Evolutionary conservation across 2,888 invertebrate genomes (phyloP).

Genomic region (Drosophila affinis): DNA sequence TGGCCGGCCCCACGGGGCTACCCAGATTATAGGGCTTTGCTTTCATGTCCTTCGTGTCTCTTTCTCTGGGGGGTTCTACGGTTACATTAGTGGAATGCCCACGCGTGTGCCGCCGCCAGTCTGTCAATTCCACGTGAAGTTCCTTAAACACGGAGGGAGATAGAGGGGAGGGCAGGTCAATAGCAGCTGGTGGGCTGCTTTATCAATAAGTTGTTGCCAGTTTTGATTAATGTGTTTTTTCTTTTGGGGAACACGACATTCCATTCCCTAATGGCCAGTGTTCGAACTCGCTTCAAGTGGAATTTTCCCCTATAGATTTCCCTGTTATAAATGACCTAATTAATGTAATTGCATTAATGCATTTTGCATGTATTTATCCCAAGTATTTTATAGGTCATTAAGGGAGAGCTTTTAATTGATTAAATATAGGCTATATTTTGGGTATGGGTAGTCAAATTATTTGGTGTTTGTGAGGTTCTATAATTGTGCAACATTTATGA

Average conservation of each 20-base stretch:
- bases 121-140: conserved; percentile 8
- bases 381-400: not conserved
- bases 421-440: not conserved
- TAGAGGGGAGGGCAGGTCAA: not conserved
- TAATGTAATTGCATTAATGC: conserved; percentile 32
- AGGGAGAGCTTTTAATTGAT: conserved; percentile 4
- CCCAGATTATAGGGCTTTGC: conserved; percentile 58
- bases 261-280: conserved; percentile 11
- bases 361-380: not conserved
- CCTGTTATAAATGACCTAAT: conserved; percentile 26
- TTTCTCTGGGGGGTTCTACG: not conserved
- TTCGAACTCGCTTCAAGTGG: conserved; percentile 1
- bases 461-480: not conserved
- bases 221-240: conserved; percentile 62
- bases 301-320: conserved; percentile 32
- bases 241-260: not conserved
- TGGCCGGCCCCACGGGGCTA: conserved; percentile 34
- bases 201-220: conserved; percentile 53
- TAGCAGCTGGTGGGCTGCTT: conserved; percentile 28
- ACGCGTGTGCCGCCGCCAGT: conserved; percentile 42
- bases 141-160: not conserved
- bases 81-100: conserved; percentile 35
- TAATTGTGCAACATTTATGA: not conserved
- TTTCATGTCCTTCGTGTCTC: conserved; percentile 54
- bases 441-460: not conserved